These are phyloP conservation scores for Pinna nobilis DNA, from an alignment of 1,140 invertebrate genomes.

Conservation along the genomic window DNA sequence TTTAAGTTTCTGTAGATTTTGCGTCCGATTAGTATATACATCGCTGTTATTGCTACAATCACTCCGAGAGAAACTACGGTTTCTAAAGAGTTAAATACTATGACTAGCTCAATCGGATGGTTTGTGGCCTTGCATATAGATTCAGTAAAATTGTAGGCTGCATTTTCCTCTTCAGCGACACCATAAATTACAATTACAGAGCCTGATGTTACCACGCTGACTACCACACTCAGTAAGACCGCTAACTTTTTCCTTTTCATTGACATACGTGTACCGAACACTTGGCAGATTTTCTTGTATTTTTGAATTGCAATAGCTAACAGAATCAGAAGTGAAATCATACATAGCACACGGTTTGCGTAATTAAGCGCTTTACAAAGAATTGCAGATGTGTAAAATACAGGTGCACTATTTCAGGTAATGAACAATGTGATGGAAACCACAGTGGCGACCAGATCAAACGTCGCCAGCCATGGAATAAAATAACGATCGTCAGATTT, in stretches of 20 bases:
- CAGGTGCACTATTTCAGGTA: not conserved
- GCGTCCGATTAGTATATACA: too few relatives aligned
- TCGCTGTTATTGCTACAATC: too few relatives aligned
- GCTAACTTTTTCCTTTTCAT: slow-evolving; percentile 1
- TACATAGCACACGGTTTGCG: not conserved
- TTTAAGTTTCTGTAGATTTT: too few relatives aligned
- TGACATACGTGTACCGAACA: not conserved
- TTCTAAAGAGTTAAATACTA: too few relatives aligned
- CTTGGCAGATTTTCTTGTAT: slow-evolving; percentile 6
- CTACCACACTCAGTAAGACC: not conserved
- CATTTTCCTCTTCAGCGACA: too few relatives aligned
- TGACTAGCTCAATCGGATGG: too few relatives aligned
- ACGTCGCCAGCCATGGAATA: slow-evolving; percentile 31
- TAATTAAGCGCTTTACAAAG: slow-evolving; percentile 6
- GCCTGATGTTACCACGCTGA: not conserved
- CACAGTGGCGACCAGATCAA: slow-evolving; percentile 25
- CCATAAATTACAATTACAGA: too few relatives aligned
- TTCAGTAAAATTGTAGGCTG: too few relatives aligned
- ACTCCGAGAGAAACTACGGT: too few relatives aligned
- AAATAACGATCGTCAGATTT: slow-evolving; percentile 33
- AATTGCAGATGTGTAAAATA: not conserved
- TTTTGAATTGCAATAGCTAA: slow-evolving; percentile 7
- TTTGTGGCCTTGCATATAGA: too few relatives aligned
- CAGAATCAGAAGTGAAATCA: not conserved
- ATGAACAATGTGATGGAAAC: slow-evolving; percentile 11